These are phyloP conservation scores for Drosophila kokeensis DNA, from an alignment of 2,888 invertebrate species.

Conservation along the genomic window DNA sequence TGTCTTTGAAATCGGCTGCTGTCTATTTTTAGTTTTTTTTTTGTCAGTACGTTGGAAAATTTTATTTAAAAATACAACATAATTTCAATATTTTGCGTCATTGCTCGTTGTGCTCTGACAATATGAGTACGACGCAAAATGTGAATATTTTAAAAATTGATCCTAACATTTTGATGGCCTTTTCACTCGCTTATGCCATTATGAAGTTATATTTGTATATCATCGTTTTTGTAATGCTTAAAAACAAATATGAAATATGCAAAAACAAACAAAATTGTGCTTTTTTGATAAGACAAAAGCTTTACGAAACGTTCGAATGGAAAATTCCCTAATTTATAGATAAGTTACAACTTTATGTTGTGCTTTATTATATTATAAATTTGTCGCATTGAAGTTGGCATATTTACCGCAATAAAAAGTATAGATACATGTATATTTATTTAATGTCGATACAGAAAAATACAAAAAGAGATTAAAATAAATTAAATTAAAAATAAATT, in stretches of 20 bases:
- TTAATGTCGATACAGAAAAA: not conserved
- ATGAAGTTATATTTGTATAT: not conserved
- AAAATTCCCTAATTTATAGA: constrained; percentile 3
- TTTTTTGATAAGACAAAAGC: constrained; percentile 37
- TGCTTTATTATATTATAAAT: not conserved
- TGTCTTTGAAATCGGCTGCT: constrained; percentile 39
- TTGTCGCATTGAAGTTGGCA: not conserved
- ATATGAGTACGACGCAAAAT: constrained; percentile 24
- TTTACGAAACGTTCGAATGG: not conserved
- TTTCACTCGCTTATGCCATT: not conserved
- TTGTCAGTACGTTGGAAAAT: constrained; percentile 22
- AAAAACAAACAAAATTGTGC: not conserved
- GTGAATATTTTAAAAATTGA: not conserved
- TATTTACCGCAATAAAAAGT: not conserved
- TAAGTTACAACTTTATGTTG: not conserved
- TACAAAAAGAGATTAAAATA: not conserved
- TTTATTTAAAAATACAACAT: constrained; percentile 14
- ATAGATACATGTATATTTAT: not conserved
- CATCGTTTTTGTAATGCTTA: constrained; percentile 11
- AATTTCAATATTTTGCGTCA: constrained; percentile 56
- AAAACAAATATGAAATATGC: not conserved
- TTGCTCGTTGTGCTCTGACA: constrained; percentile 14
- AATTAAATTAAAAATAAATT: not conserved
- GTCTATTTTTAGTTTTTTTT: constrained; percentile 31
- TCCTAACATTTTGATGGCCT: constrained; percentile 3